Base-by-base conservation (phyloP, 2,113 vertebrate species). In the Dipodomys spectabilis region DNA sequence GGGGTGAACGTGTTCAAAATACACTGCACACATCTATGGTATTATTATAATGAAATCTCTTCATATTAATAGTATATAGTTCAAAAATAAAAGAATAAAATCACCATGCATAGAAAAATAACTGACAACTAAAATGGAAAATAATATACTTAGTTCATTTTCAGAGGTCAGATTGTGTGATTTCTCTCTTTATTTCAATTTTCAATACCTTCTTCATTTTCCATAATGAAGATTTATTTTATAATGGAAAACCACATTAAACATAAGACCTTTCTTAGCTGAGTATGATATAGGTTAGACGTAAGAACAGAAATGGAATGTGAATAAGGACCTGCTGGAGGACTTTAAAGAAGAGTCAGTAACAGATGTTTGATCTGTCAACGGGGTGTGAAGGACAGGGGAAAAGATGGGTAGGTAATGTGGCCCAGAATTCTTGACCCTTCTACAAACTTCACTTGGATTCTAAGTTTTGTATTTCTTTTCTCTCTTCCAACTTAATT, bases 151-250 rank as follows among this genome's bases (percentile, higher is more conserved):
- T 79, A 84, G 88, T 49, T 39, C 28, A 88, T 84, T 15, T 92
- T 68, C 90, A 75, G 53, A 75, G 13, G n/a, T 81, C 65, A 85
- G 18, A 77, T 86, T 68, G 81, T 49, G 15, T 80, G 6, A 92
- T 88, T 79, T 91, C 45, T 85, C 60, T 5, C 11, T 81, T 84
- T 72, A n/a, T 64, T 53, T 86, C 57, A 45, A 71, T 94, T 90
- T 89, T 62, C 53, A 53, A 23, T 81, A 72, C 27, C 64, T 88
- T 68, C 35, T 35, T 28, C 67, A 8, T 68, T 92, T 92, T 81
- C 22, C 64, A 77, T 44, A 75, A 74, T 49, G 15, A 82, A 71
- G 72, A 69, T 62, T 88, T 62, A 22, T 74, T 83, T 92, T 53
- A 28, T 44, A 88, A 68, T 62, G 7, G 7, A 87, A 83, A 86